Evolutionary conservation across 2,113 vertebrate species (phyloP).

Genomic region (Muscicapa adusta): DNA sequence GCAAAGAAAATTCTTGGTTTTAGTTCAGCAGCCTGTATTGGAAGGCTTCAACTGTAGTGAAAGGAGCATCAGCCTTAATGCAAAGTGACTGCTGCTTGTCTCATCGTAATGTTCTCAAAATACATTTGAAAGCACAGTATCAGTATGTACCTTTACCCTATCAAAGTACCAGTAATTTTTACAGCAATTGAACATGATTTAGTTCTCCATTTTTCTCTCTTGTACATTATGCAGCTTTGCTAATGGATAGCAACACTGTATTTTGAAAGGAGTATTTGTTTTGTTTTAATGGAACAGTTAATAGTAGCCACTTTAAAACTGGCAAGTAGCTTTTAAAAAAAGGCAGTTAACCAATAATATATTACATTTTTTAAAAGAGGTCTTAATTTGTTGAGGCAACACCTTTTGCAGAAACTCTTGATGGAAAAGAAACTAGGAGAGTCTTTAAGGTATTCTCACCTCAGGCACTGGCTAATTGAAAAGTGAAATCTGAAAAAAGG

Average conservation of each 20-base stretch:
- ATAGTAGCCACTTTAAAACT: not conserved
- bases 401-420: not conserved
- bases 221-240: not conserved
- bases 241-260: not conserved
- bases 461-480: not conserved
- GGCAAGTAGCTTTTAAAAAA: not conserved
- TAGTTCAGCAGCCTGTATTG: not conserved
- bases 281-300: slow-evolving; percentile 2
- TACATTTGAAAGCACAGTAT: not conserved
- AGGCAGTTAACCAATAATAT: not conserved
- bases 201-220: slow-evolving; percentile 6
- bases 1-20: not conserved
- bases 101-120: not conserved
- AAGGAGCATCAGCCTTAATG: not conserved
- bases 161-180: not conserved
- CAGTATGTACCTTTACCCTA: not conserved
- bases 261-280: not conserved
- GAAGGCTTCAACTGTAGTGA: not conserved
- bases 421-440: not conserved
- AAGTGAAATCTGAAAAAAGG: not conserved
- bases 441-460: not conserved
- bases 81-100: not conserved
- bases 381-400: not conserved
- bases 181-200: not conserved
- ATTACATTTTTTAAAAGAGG: not conserved